Percentiles rank a stretch among this genome's conserved stretches.
Conservation (phyloP, 37 sponge, comb jelly and placozoan genomes). For the Bolinopsis microptera region DNA sequence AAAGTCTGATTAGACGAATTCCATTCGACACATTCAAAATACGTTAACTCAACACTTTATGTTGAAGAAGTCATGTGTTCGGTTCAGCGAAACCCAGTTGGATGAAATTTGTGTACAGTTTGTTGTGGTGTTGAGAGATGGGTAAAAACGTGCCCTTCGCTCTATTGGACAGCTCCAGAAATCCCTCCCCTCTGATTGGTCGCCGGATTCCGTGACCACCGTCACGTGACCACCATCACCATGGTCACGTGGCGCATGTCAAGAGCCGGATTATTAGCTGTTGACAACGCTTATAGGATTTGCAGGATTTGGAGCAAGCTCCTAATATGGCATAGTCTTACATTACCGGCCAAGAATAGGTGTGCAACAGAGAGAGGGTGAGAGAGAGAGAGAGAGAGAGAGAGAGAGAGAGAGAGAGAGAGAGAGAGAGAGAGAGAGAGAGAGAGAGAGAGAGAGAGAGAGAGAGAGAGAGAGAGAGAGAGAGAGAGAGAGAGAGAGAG, state of each 20-base stretch:
- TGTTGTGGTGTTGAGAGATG: not conserved
- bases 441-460: too few relatives aligned
- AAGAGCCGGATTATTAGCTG: constrained; percentile 19
- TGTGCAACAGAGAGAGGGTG: not conserved
- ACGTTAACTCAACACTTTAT: constrained; percentile 34
- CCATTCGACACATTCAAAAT: constrained; percentile 39
- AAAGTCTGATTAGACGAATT: constrained; percentile 44
- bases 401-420: too few relatives aligned
- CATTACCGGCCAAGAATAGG: not conserved
- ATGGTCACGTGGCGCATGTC: not conserved
- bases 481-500: too few relatives aligned
- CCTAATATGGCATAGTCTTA: constrained; percentile 16
- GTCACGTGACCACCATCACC: not conserved
- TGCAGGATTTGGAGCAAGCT: not conserved
- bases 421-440: too few relatives aligned
- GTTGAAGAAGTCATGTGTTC: not conserved
- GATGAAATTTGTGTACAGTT: constrained; percentile 24
- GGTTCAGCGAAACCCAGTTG: not conserved
- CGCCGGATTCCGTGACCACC: not conserved
- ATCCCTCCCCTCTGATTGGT: not conserved
- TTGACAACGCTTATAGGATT: not conserved
- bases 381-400: too few relatives aligned
- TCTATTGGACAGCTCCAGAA: not conserved
- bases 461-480: too few relatives aligned
- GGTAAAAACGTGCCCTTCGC: not conserved